Evolutionary conservation across 2,888 invertebrate species (phyloP).

Genomic region (Harmothoe impar): DNA sequence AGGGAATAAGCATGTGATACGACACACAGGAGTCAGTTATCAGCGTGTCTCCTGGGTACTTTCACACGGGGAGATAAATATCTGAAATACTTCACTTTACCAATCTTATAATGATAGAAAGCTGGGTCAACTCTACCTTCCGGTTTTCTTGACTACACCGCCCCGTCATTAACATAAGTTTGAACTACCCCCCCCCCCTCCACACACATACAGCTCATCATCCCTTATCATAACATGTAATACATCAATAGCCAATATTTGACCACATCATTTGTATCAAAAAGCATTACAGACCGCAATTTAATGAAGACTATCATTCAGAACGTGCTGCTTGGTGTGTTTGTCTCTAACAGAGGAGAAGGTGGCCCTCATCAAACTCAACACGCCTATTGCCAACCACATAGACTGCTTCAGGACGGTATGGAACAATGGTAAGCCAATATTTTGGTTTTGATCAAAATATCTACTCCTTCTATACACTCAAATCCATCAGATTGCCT

Average conservation of each 20-base stretch:
- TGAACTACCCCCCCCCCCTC: no score
- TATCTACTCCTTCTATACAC: neutral
- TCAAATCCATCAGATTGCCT: neutral
- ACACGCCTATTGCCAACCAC: conserved; percentile 35
- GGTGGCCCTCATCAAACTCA: conserved; percentile 53
- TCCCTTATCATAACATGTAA: neutral
- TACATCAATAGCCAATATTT: neutral
- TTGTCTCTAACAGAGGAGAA: conserved; percentile 32
- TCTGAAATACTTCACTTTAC: no score
- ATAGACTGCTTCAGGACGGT: neutral
- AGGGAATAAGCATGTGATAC: no score
- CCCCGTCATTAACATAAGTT: no score
- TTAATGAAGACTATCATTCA: neutral
- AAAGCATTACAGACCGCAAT: neutral
- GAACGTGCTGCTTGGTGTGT: neutral
- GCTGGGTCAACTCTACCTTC: no score
- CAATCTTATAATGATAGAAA: no score
- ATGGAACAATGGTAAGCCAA: conserved; percentile 54
- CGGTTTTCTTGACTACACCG: no score
- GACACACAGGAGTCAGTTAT: no score
- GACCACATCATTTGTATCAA: neutral
- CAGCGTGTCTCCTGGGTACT: no score
- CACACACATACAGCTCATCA: neutral
- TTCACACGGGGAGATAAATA: no score
- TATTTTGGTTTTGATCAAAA: neutral